Conservation (phyloP, 2,113 vertebrate species). For the Neofelis nebulosa region DNA sequence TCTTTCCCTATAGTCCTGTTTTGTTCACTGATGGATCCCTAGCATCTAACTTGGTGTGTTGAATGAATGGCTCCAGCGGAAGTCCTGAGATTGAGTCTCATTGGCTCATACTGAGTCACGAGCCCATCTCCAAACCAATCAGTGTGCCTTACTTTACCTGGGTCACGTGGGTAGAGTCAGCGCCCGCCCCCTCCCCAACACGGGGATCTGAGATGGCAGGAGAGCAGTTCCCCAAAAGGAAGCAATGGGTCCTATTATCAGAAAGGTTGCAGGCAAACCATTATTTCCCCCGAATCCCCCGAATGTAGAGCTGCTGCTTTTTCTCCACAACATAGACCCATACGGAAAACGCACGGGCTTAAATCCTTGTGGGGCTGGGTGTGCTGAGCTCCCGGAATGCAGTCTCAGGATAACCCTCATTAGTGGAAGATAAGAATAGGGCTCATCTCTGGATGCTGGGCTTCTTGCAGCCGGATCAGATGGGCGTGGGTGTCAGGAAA, state of each 20-base stretch:
- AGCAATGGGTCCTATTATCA: not conserved
- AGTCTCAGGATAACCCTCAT: not conserved
- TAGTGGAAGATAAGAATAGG: not conserved
- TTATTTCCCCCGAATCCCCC: not conserved
- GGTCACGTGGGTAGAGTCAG: not conserved
- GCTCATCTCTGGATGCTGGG: not conserved
- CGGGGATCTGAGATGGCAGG: not conserved
- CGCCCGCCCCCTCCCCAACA: fast-evolving
- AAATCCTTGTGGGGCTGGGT: not conserved
- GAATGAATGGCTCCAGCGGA: not conserved
- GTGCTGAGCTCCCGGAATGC: not conserved
- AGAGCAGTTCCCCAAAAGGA: not conserved
- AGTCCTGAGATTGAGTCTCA: not conserved
- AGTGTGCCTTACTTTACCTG: not conserved
- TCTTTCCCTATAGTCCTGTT: not conserved
- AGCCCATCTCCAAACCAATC: not conserved
- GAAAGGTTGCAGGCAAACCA: not conserved
- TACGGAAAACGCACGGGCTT: not conserved
- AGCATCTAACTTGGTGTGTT: not conserved
- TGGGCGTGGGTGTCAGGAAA: not conserved
- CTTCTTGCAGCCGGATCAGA: not conserved
- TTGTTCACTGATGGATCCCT: not conserved
- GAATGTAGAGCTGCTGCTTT: not conserved
- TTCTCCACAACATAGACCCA: not conserved
- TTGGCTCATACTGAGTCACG: not conserved